Evolutionary conservation across 2,797 vertebrate genomes (phyloP).

Genomic region (Clarias platycephalus): DNA sequence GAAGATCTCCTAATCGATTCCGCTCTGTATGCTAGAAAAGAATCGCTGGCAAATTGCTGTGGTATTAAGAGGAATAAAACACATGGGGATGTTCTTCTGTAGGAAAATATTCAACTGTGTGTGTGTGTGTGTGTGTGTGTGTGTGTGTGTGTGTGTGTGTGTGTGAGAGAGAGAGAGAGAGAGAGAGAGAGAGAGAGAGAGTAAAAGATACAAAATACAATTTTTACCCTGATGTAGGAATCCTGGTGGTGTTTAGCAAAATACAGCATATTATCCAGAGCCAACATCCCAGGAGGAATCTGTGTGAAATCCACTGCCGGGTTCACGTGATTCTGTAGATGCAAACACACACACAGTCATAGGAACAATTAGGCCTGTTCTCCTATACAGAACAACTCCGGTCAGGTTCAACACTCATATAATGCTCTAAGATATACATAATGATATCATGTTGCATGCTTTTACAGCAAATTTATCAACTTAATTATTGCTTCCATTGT

Average conservation of each 20-base stretch:
- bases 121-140: slow-evolving; percentile 8
- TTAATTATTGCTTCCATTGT: slow-evolving; percentile 28
- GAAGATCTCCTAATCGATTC: background rate
- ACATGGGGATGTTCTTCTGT: background rate
- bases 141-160: background rate
- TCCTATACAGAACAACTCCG: background rate
- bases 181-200: slow-evolving; percentile 4
- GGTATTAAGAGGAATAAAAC: background rate
- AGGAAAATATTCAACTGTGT: background rate
- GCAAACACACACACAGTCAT: slow-evolving; percentile 44
- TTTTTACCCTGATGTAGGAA: slow-evolving; percentile 90
- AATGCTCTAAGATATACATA: background rate
- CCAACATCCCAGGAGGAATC: slow-evolving; percentile 97
- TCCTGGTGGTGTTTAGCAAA: slow-evolving; percentile 96
- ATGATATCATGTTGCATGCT: background rate
- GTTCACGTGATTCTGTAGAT: slow-evolving; percentile 92
- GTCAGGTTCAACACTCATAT: background rate
- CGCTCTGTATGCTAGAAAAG: background rate
- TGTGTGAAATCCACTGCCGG: slow-evolving; percentile 99
- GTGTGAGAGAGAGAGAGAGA: background rate
- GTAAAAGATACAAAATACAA: background rate
- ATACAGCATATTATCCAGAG: slow-evolving; percentile 97
- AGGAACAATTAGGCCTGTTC: background rate
- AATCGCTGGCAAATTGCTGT: background rate
- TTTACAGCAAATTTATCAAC: slow-evolving; percentile 5